Evolutionary conservation across 2,888 invertebrate genomes (phyloP).

Genomic region (Drosophila flavopinicola): DNA sequence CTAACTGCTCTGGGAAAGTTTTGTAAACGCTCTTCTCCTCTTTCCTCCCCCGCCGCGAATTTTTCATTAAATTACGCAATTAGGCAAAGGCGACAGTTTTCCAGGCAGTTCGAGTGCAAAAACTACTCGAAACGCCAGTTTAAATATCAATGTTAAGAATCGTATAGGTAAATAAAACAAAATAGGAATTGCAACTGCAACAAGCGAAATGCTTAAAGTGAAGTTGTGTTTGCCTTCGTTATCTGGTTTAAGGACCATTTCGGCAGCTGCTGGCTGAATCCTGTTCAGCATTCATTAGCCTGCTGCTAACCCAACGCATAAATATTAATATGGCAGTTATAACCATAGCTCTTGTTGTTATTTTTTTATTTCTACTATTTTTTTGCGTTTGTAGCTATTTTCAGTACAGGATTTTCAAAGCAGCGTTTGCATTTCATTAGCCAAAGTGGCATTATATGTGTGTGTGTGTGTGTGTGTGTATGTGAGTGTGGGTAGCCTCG

Average conservation of each 20-base stretch:
- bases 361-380: slow-evolving; percentile 3
- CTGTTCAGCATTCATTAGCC: slow-evolving; percentile 54
- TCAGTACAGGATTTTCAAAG: slow-evolving; percentile 34
- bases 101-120: slow-evolving; percentile 1
- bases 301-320: slow-evolving; percentile 53
- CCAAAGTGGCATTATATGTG: slow-evolving; percentile 74
- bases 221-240: neutral
- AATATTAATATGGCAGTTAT: slow-evolving; percentile 70
- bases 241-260: neutral
- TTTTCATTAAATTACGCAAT: slow-evolving; percentile 61
- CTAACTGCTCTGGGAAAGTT: slow-evolving; percentile 48
- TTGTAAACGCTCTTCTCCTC: slow-evolving; percentile 15
- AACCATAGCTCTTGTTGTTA: slow-evolving; percentile 30
- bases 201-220: slow-evolving; percentile 3
- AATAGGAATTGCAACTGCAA: neutral
- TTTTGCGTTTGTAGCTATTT: slow-evolving; percentile 49
- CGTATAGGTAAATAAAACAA: neutral
- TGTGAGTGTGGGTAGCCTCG: slow-evolving; percentile 38
- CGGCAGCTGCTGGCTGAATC: slow-evolving; percentile 9
- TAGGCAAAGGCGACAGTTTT: slow-evolving; percentile 29
- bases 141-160: slow-evolving; percentile 3
- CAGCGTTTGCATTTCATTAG: slow-evolving; percentile 78
- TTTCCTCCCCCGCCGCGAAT: neutral
- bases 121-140: neutral
- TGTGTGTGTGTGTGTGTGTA: slow-evolving; percentile 24